Evolutionary conservation across 2,113 vertebrate genomes (phyloP).

Genomic region (Callipepla squamata): DNA sequence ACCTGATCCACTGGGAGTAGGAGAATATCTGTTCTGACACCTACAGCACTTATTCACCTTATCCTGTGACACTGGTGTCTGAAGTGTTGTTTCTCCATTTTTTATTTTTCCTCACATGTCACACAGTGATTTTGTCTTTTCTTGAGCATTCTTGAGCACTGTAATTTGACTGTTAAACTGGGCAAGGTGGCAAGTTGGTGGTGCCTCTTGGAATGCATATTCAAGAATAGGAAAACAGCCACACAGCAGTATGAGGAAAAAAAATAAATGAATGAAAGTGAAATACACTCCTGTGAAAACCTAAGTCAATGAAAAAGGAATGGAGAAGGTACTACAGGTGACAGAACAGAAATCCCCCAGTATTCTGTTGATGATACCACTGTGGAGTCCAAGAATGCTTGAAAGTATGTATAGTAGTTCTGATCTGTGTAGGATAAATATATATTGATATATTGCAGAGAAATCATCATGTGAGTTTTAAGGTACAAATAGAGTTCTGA

Average conservation of each 20-base stretch:
- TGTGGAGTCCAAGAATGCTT: background rate
- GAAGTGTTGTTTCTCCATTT: background rate
- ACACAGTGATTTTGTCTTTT: background rate
- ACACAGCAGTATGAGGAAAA: background rate
- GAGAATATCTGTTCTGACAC: background rate
- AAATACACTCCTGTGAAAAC: background rate
- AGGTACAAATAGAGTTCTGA: background rate
- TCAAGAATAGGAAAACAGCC: background rate
- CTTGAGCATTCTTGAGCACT: background rate
- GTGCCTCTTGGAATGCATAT: background rate
- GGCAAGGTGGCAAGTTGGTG: background rate
- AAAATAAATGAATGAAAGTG: accelerated
- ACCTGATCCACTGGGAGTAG: background rate
- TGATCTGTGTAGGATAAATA: background rate
- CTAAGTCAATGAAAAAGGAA: background rate
- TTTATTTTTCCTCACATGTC: background rate
- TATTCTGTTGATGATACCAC: accelerated
- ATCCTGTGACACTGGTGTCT: background rate
- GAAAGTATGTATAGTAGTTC: background rate
- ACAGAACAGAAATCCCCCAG: background rate
- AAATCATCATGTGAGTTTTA: background rate
- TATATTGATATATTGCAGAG: background rate
- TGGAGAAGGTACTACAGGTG: background rate
- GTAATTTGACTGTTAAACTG: background rate
- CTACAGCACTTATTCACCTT: background rate